Percentiles rank a stretch among this genome's conserved stretches.
phyloP scores from a whole-genome alignment of 2,797 vertebrate genomes.

The Adrianichthys oophorus region DNA sequence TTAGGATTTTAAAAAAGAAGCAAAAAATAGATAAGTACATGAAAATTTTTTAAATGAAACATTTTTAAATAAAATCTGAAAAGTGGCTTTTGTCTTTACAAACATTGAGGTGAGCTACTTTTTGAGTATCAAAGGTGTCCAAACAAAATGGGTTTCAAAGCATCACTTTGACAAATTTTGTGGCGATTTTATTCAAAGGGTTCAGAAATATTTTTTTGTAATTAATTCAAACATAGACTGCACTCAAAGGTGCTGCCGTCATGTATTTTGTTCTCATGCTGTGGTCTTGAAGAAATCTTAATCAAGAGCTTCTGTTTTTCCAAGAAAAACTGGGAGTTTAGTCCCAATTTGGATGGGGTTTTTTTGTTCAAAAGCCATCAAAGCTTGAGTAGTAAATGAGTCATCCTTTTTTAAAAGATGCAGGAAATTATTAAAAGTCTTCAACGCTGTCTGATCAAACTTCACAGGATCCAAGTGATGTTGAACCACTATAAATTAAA shows the following conservation, averaged over 20 bases:
- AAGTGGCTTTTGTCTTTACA: not conserved
- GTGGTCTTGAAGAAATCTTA: slow-evolving; percentile 57
- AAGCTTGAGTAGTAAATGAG: no score
- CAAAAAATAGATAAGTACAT: not conserved
- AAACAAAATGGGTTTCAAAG: slow-evolving; percentile 39
- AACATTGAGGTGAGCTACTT: slow-evolving; percentile 1
- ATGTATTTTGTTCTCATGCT: slow-evolving; percentile 62
- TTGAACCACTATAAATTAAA: not conserved
- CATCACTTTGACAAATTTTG: slow-evolving; percentile 67
- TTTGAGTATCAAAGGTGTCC: slow-evolving; percentile 6
- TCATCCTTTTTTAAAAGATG: no score
- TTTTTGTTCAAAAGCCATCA: no score
- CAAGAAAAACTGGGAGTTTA: slow-evolving; percentile 22
- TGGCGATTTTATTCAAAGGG: slow-evolving; percentile 82
- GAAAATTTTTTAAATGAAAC: no score
- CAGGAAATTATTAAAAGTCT: no score
- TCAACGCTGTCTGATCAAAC: no score
- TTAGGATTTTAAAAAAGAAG: not conserved
- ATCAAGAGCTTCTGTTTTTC: slow-evolving; percentile 38
- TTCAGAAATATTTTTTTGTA: slow-evolving; percentile 65
- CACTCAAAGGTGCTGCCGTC: slow-evolving; percentile 73
- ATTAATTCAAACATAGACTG: slow-evolving; percentile 71
- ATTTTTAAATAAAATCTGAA: not conserved
- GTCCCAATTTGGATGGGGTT: slow-evolving; percentile 6
- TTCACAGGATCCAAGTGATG: no score